Base-by-base conservation (phyloP, 2,888 invertebrate genomes). In the Conistra vaccinii region DNA sequence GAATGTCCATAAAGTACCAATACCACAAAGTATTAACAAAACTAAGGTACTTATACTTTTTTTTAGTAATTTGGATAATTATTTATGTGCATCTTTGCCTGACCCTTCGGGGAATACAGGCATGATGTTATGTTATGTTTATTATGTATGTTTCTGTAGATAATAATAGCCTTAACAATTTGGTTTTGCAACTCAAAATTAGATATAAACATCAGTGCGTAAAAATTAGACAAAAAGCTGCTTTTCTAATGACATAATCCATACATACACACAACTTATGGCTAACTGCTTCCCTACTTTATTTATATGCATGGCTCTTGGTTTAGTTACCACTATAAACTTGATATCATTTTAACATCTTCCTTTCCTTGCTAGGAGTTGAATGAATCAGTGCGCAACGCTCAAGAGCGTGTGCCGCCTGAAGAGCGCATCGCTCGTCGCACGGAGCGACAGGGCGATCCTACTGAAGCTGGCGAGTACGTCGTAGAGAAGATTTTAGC, bases 401-500 rank as follows among this genome's bases (percentile, higher is more conserved):
- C 96, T 0, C 96, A 96, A 78, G 96, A 96, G 88, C 94, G 95
- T 68, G 96, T 96, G 68, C 96, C 96, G 65, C 93, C 96, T 2
- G 95, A 95, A 73, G 95, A 96, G 78, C 92, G 96, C n/a, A 96
- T 96, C 75, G 96, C 96, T 73, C 94, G 96, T 20, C 95, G 96
- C 70, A 95, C 96, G 32, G 96, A 96, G 88, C 92, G 89, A 5
- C 76, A 80, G 90, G 95, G 91, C 26, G 94, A 94, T 86, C 87
- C 93, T 4, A 89, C 91, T 2, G 96, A 96, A 85, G 94, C 97
- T 20, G 97, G 97, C 77, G 98, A 98, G 91, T 98, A 97, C 90
- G 97, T 97, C 1, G 98, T 98, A 0, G 98, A 98, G 92, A 98
- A 98, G 95, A 98, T 98, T 80, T 97, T 98, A 65, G 98, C 98